Evolutionary conservation across 1,140 invertebrate genomes (phyloP), one percentile per base, ranked within the genome.

Genomic region (Heliconius melpomene): DNA sequence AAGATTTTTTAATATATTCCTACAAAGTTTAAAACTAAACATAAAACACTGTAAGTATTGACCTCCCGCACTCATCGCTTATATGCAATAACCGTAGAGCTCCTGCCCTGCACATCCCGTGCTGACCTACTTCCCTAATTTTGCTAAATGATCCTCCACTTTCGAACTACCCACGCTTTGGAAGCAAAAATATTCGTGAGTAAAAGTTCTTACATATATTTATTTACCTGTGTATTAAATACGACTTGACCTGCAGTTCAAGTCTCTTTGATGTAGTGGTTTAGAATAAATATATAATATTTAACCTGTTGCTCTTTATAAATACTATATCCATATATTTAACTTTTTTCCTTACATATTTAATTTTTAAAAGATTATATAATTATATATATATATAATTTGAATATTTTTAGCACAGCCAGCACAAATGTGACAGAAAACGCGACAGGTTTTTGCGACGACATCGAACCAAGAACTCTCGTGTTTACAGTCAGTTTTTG

Each of bases 41-140:
- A 26, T 26, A 26, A 66, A 66, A 29, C n/a, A 23, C 54, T 11
- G 23, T 66, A 11, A 66, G 60, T 66, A 66, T 66, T 66, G 26
- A 66, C 29, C 60, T 29, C 8, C 60, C 3, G 23, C 60, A 66
- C 60, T 66, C 60, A 66, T 66, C n/a, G 60, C 26, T 66, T 29
- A 66, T 13, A 66, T 26, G 60, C 60, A 66, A 26, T 29, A 29
- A 29, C 23, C 11, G 26, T 3, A 29, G 60, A 29, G 60, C 60
- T 66, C 26, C 26, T 29, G 60, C 60, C 26, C 26, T 29, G 60
- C 60, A 66, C 60, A 66, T 66, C 60, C 75, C 52, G 75, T 26
- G 66, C 38, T 76, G 75, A 76, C 75, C 75, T 66, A 76, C 36
- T 76, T 76, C 46, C 36, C 32, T 76, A 76, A 76, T 76, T 66